Conservation (phyloP, 1,140 invertebrate species). For the Drosophila lowei region DNA sequence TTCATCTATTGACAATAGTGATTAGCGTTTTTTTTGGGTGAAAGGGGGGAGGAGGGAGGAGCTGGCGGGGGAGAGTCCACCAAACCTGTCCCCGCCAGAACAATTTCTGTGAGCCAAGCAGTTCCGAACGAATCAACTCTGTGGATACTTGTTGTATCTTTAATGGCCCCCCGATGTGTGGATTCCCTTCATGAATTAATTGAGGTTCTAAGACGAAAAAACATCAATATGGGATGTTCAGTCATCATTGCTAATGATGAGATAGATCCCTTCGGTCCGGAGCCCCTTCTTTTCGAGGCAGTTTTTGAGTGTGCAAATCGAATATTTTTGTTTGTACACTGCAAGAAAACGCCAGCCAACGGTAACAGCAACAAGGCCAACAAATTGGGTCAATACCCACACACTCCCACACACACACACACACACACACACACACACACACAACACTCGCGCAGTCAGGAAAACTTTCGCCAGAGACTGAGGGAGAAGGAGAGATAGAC, state of each 20-base stretch:
- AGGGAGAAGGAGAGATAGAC: not conserved
- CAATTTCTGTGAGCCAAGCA: slow-evolving; percentile 34
- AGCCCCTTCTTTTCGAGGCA: not conserved
- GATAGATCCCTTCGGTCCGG: not conserved
- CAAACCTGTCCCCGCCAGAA: slow-evolving; percentile 29
- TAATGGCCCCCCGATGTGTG: not conserved
- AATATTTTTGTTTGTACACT: slow-evolving; percentile 27
- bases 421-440: slow-evolving; percentile 16
- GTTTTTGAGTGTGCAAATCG: slow-evolving; percentile 27
- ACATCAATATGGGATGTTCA: slow-evolving; percentile 12
- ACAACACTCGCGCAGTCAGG: slow-evolving; percentile 7
- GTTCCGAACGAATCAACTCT: slow-evolving; percentile 30
- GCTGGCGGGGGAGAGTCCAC: not conserved
- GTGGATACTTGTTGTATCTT: slow-evolving; percentile 12
- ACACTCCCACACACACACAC: slow-evolving; percentile 28
- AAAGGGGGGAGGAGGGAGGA: not conserved
- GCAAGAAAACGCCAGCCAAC: slow-evolving; percentile 48
- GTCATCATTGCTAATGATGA: slow-evolving; percentile 22
- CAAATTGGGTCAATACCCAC: slow-evolving; percentile 57
- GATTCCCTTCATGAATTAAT: slow-evolving; percentile 45
- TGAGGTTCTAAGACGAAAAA: slow-evolving; percentile 24
- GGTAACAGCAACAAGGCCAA: slow-evolving; percentile 45
- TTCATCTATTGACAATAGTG: slow-evolving; percentile 58
- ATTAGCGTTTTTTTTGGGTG: slow-evolving; percentile 27
- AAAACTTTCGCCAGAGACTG: slow-evolving; percentile 49